Percentiles rank a stretch among this genome's conserved stretches.
Conservation (phyloP, 1,140 invertebrate genomes). For the Brachionus calyciflorus region DNA sequence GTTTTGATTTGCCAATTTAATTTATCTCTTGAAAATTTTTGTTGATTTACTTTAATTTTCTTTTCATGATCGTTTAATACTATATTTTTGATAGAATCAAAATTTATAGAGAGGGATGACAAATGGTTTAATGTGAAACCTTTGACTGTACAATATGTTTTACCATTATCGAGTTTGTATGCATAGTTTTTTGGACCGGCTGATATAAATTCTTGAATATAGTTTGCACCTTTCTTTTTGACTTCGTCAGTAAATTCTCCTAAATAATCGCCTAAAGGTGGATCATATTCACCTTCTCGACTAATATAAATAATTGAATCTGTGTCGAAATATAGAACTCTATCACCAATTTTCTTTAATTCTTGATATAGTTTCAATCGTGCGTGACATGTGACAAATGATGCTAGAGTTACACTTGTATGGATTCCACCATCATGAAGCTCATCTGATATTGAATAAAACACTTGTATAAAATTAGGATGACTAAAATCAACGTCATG, state of each 20-base stretch:
- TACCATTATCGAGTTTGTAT: too few species aligned
- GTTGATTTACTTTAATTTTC: too few species aligned
- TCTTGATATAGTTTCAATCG: conserved; percentile 57
- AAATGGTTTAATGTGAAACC: too few species aligned
- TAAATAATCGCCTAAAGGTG: conserved; percentile 51
- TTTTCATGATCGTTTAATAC: too few species aligned
- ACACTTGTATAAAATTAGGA: conserved; percentile 47
- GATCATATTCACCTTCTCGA: conserved; percentile 47
- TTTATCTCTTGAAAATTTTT: too few species aligned
- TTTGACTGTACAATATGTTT: too few species aligned
- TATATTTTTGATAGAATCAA: too few species aligned
- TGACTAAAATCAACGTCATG: conserved; percentile 48
- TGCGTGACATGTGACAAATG: conserved; percentile 58
- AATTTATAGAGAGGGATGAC: too few species aligned
- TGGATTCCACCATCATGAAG: not conserved
- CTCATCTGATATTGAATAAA: conserved; percentile 20
- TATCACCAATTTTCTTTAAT: conserved; percentile 52
- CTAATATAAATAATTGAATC: conserved; percentile 54
- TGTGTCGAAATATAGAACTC: conserved; percentile 60
- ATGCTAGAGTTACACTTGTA: conserved; percentile 56
- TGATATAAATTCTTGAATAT: too few species aligned
- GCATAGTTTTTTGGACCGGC: too few species aligned
- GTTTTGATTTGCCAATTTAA: too few species aligned
- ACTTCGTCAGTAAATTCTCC: conserved; percentile 54
- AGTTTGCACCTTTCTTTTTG: too few species aligned